phyloP scores from a whole-genome alignment of 2,113 vertebrate genomes.

The Dromiciops gliroides region DNA sequence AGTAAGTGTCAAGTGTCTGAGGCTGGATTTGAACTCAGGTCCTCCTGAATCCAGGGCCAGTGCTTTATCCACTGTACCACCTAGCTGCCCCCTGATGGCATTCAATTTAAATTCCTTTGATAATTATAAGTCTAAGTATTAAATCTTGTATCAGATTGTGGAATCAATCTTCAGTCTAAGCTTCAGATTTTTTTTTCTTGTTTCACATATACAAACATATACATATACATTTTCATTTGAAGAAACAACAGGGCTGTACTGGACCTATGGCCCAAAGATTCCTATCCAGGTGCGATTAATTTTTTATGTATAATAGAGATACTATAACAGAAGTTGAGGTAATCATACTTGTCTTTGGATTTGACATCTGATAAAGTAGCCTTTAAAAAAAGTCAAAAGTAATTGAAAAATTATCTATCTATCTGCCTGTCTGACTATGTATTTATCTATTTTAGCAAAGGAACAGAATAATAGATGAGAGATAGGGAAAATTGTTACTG shows the following conservation, averaged over 20 bases:
- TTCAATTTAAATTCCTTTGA: neutral
- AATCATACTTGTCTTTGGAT: neutral
- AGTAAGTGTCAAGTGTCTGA: too few species aligned
- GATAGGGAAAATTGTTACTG: neutral
- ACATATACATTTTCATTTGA: neutral
- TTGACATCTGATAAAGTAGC: neutral
- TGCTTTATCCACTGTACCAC: too few species aligned
- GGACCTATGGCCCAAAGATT: neutral
- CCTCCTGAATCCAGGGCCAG: too few species aligned
- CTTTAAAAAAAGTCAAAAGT: neutral
- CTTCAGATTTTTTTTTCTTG: neutral
- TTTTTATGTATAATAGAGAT: neutral
- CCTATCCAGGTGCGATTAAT: neutral
- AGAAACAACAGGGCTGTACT: neutral
- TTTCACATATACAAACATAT: neutral
- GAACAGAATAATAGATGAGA: neutral
- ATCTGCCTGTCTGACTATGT: too few species aligned
- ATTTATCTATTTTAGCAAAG: neutral
- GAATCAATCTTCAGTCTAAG: neutral
- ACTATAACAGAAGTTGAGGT: neutral
- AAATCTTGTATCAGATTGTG: neutral
- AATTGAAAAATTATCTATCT: neutral
- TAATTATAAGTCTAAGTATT: neutral
- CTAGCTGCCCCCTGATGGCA: too few species aligned
- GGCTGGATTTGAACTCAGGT: too few species aligned